Evolutionary conservation across 2,113 vertebrate species (phyloP).

Genomic region (Fulica atra): DNA sequence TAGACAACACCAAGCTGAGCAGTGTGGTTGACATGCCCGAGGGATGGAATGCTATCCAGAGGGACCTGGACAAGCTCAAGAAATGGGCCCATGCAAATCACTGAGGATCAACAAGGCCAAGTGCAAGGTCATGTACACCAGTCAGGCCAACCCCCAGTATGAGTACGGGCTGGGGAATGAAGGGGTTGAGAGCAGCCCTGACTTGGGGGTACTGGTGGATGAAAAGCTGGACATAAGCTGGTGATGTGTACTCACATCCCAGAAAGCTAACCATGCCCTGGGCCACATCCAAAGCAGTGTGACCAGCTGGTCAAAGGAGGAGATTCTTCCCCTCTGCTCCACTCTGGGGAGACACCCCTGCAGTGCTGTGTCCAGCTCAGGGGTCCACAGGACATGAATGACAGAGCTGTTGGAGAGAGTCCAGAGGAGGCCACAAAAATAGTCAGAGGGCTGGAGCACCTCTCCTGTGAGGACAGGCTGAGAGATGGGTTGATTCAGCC

Average conservation of each 20-base stretch:
- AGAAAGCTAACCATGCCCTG: neutral
- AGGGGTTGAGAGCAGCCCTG: no score
- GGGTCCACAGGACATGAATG: neutral
- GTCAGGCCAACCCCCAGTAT: no score
- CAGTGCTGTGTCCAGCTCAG: no score
- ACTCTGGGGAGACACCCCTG: neutral
- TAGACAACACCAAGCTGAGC: neutral
- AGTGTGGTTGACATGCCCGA: accelerated
- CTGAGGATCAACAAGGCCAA: neutral
- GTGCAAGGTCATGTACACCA: neutral
- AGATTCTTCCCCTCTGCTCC: neutral
- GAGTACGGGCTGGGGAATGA: neutral
- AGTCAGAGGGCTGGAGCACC: no score
- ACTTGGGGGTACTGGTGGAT: neutral
- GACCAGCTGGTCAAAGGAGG: neutral
- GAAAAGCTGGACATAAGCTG: neutral
- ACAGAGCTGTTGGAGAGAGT: neutral
- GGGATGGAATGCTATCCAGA: neutral
- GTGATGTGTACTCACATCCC: accelerated
- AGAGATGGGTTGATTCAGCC: neutral
- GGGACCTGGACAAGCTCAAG: neutral
- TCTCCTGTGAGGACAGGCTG: neutral
- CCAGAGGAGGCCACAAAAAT: neutral
- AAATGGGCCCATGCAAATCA: no score
- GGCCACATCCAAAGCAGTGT: neutral